Conservation (phyloP, 2,888 invertebrate genomes). For the Agrotis ipsilon region DNA sequence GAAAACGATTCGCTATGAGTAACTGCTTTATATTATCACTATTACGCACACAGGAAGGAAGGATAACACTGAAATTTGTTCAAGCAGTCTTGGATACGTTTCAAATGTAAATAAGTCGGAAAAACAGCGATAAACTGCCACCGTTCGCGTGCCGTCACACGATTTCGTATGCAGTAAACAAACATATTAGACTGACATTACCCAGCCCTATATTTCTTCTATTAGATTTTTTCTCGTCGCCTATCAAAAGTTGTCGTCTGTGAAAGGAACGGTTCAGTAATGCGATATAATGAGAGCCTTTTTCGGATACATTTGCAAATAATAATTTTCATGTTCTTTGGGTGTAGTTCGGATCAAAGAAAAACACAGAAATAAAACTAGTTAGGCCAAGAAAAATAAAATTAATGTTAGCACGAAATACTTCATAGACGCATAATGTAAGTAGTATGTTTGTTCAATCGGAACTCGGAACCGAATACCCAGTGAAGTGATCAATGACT, state of each 20-base stretch:
- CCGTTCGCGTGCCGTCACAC: conserved; percentile 63
- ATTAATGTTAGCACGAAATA: background rate
- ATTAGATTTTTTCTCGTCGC: conserved; percentile 65
- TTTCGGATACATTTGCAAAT: conserved; percentile 43
- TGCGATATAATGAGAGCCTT: conserved; percentile 42
- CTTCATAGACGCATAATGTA: background rate
- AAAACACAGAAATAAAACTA: conserved; percentile 46
- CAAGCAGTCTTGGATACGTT: conserved; percentile 67
- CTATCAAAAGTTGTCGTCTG: conserved; percentile 62
- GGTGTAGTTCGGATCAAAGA: conserved; percentile 10
- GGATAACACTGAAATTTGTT: conserved; percentile 64
- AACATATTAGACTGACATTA: conserved; percentile 77
- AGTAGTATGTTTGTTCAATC: background rate
- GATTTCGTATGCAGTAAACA: conserved; percentile 78
- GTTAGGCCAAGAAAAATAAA: background rate
- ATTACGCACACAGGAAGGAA: conserved; percentile 63
- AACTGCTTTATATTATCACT: conserved; percentile 56
- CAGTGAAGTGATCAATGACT: background rate
- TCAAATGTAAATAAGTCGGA: conserved; percentile 76
- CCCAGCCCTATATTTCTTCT: conserved; percentile 67
- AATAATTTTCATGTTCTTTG: conserved; percentile 15
- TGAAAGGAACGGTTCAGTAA: conserved; percentile 53
- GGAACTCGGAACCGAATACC: background rate
- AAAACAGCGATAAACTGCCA: conserved; percentile 75
- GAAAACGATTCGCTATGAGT: conserved; percentile 54